Evolutionary conservation across 2,113 vertebrate species (phyloP).

Genomic region (Mormyrus iriodes): DNA sequence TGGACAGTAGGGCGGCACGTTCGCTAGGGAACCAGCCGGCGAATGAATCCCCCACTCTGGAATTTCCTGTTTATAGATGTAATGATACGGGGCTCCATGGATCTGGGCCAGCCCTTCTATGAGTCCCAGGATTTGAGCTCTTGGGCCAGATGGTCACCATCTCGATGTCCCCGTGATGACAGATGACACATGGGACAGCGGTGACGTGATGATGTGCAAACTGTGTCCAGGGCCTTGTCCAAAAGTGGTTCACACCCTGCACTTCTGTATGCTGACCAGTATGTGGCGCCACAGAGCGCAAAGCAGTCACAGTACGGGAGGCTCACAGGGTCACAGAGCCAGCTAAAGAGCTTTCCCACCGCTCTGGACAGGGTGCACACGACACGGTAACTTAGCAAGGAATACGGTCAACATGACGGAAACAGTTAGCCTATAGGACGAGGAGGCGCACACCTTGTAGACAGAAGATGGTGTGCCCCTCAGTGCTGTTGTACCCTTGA

Average conservation of each 20-base stretch:
- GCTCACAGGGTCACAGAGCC: neutral
- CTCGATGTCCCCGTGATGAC: neutral
- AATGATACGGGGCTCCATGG: neutral
- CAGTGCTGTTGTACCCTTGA: neutral
- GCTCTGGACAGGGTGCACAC: neutral
- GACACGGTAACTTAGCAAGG: neutral
- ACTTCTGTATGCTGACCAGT: neutral
- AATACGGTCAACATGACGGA: neutral
- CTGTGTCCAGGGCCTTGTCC: neutral
- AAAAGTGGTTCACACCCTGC: neutral
- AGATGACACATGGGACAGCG: neutral
- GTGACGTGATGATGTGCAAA: neutral
- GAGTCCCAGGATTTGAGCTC: neutral
- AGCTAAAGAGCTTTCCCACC: neutral
- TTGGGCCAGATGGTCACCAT: neutral
- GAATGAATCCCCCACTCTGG: neutral
- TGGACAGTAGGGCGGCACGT: neutral
- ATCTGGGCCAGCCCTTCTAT: neutral
- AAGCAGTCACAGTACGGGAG: neutral
- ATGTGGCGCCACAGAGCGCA: neutral
- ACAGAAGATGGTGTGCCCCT: neutral
- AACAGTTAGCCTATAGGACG: neutral
- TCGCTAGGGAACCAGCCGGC: neutral
- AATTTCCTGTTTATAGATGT: conserved; percentile 16
- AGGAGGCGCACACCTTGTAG: neutral